Conservation (phyloP, 1,140 invertebrate species). For the Mamestra configurata region DNA sequence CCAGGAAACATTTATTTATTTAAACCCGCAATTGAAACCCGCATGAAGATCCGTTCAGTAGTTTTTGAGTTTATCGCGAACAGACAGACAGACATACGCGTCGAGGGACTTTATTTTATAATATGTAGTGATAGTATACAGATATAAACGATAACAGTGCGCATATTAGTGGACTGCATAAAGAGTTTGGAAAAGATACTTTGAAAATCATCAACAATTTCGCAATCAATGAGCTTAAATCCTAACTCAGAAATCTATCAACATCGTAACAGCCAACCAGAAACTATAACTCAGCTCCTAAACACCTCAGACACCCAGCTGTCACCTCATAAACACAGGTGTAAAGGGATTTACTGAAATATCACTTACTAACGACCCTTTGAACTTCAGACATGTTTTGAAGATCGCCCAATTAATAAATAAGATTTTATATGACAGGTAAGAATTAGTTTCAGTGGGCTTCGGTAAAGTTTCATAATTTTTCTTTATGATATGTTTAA, state of each 20-base stretch:
- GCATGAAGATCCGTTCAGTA: too few species aligned
- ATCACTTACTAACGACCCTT: background rate
- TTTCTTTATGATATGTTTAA: slow-evolving; percentile 30
- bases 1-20: too few species aligned
- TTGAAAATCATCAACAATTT: too few species aligned
- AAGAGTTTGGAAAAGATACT: too few species aligned
- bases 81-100: too few species aligned
- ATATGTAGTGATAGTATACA: too few species aligned
- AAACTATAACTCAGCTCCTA: background rate
- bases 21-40: too few species aligned
- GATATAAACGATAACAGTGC: too few species aligned
- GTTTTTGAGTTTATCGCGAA: too few species aligned
- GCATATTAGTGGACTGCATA: too few species aligned
- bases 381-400: slow-evolving; percentile 2
- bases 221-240: too few species aligned
- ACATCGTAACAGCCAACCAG: background rate
- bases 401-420: slow-evolving; percentile 37
- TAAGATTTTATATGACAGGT: slow-evolving; percentile 19
- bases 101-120: too few species aligned
- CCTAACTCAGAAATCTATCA: background rate
- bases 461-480: slow-evolving; percentile 9
- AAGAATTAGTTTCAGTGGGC: slow-evolving; percentile 4
- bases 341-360: slow-evolving; percentile 13
- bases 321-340: slow-evolving; percentile 11
- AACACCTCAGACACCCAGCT: background rate